phyloP scores from a whole-genome alignment of 2,113 vertebrate genomes.

The Talpa occidentalis region DNA sequence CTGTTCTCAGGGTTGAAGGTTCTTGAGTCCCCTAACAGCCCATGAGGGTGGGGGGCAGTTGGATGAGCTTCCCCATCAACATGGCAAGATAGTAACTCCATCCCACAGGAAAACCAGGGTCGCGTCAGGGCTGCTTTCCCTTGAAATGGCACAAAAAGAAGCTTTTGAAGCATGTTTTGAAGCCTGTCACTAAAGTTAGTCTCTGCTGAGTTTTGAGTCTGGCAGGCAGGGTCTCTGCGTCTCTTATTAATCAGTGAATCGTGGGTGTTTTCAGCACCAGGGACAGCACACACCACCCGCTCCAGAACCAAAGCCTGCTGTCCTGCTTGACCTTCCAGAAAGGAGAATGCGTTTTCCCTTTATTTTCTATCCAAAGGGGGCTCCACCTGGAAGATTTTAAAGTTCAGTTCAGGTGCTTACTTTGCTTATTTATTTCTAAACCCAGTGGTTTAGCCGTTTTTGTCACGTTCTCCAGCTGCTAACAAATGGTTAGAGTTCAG shows the following conservation, averaged over 20 bases:
- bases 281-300: slow-evolving; percentile 78
- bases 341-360: background rate
- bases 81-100: background rate
- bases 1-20: background rate
- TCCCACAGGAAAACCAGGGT: background rate
- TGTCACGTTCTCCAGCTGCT: background rate
- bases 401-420: background rate
- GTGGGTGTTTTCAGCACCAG: slow-evolving; percentile 83
- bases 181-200: background rate
- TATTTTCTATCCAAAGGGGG: background rate
- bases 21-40: background rate
- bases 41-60: background rate
- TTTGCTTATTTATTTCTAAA: background rate
- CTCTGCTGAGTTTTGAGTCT: background rate
- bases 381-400: background rate
- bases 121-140: background rate
- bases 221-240: background rate
- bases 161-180: background rate
- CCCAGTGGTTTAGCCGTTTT: background rate
- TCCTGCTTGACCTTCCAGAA: background rate
- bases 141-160: background rate
- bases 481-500: background rate
- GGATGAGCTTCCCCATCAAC: background rate
- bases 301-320: background rate
- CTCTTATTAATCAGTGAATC: background rate